Evolutionary conservation across 2,113 vertebrate species (phyloP).

Genomic region (Mungos mungo): DNA sequence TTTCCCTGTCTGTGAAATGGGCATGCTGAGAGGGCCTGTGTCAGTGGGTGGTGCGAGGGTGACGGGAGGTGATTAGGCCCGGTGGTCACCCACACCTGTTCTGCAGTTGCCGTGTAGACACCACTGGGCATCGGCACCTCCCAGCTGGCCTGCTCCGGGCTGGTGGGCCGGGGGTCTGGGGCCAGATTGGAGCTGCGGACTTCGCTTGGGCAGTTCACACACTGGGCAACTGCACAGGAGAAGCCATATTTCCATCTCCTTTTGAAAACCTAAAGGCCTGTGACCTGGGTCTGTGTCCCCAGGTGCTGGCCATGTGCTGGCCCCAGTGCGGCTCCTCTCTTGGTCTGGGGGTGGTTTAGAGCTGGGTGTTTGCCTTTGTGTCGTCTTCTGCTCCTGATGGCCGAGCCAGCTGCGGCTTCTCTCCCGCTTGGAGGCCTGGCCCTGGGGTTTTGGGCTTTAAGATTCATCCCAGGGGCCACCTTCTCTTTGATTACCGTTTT

Average conservation of each 20-base stretch:
- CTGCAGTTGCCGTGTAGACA: background rate
- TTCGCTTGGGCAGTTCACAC: background rate
- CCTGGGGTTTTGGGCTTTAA: background rate
- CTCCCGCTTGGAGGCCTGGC: background rate
- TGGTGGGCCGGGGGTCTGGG: too few species aligned
- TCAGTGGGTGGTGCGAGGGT: background rate
- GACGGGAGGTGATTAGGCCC: too few species aligned
- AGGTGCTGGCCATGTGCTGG: accelerated
- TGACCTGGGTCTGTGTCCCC: background rate
- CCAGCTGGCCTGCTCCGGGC: background rate
- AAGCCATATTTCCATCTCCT: background rate
- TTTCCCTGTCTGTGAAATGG: background rate
- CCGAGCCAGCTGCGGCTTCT: background rate
- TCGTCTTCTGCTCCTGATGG: accelerated
- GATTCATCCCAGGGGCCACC: background rate
- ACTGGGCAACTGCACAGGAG: background rate
- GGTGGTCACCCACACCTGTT: background rate
- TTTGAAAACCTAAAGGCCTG: background rate
- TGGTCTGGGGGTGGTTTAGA: background rate
- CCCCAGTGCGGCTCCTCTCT: background rate
- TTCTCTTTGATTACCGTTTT: background rate
- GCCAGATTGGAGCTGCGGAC: background rate
- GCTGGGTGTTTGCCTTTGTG: too few species aligned
- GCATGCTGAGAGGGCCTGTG: background rate
- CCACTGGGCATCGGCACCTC: background rate